Base-by-base conservation (phyloP, 2,888 invertebrate genomes). In the Microctonus hyperodae region DNA sequence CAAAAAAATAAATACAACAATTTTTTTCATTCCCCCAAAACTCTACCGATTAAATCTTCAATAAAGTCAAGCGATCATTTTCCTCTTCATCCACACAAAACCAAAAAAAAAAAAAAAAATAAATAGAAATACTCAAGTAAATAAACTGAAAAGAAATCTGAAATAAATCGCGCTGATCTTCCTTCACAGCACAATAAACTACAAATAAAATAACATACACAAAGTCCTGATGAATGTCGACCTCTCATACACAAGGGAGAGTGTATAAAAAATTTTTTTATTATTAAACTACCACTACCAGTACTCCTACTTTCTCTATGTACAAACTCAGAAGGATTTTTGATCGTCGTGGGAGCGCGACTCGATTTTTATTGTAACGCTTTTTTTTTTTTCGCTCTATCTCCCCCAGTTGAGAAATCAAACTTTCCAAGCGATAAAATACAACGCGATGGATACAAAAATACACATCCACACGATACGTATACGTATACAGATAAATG, bases 261-360 rank as follows among this genome's bases (percentile, higher is more conserved):
- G n/a, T 16, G 55, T 28, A 31, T 28, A 31, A 55, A 73, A 75
- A 78, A 79, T 81, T 82, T 79, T 79, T 81, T 79, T 81, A 76
- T 76, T 78, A 79, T 79, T 81, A 81, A 83, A 81, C 82, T 76
- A 76, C 71, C 74, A 75, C 80, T 80, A 77, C 78, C 13, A 3
- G 3, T 28, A 28, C 28, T 28, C 33, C 33, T 28, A 50, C 50
- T 13, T 16, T 79, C 79, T 28, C 7, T 28, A 7, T 28, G 3
- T 28, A 28, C 7, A 28, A 28, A 44, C 16, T 20, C 16, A 13
- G n/a, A 7, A 44, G 44, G 44, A 44, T 44, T 81, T 80, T 76
- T 83, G 83, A 83, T 83, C 83, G 76, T 82, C 83, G 83, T 83
- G 83, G 83, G 83, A 83, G 82, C 81, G 74, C 63, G 56, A 62